Base-by-base conservation (phyloP, 2,113 vertebrate species). In the Erpornis zantholeuca region DNA sequence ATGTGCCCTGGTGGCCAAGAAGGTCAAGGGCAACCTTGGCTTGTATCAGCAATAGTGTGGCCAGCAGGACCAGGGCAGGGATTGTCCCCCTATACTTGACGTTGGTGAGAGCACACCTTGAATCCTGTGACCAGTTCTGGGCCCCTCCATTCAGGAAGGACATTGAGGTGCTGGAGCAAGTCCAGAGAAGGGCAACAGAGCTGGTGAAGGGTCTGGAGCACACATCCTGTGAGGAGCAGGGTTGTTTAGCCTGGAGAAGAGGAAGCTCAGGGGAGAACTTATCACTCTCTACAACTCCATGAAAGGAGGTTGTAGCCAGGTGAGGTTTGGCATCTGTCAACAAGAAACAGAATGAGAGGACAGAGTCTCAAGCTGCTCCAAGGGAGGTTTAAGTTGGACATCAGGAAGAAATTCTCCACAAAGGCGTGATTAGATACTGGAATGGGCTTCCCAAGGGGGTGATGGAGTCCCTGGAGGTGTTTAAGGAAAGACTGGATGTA, bases 51-150 rank as follows among this genome's bases (percentile, higher is more conserved):
- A 57, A 3, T 6, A 12, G 7, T 10, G 14, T 12, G 21, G 14
- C 42, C 66, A 80, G 50, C 35, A 57, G 57, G 14, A 36, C 7
- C 15, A 42, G 17, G 10, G 25, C 35, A 64, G 44, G 4, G 35
- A 49, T 2, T 0, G 1, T 47, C 16, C 18, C 13, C 6, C 17
- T 35, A 5, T 72, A 6, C 3, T 10, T 10, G 4, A 14, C 25
- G 36, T 1, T 72, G 35, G 7, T 33, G 15, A 64, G 21, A 22
- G 0, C 50, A 31, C 9, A 23, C 7, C 7, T 57, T 8, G 18
- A 64, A 14, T 35, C 0, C 42, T 42, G 13, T 25, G 49, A 22
- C 9, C 49, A 54, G 11, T 27, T 40, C 36, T 36, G 17, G 15
- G 12, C 3, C 31, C 18, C 50, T 50, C 25, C 23, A 0, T 42